phyloP scores from a whole-genome alignment of 2,888 invertebrate genomes.

The Helicoverpa assulta region DNA sequence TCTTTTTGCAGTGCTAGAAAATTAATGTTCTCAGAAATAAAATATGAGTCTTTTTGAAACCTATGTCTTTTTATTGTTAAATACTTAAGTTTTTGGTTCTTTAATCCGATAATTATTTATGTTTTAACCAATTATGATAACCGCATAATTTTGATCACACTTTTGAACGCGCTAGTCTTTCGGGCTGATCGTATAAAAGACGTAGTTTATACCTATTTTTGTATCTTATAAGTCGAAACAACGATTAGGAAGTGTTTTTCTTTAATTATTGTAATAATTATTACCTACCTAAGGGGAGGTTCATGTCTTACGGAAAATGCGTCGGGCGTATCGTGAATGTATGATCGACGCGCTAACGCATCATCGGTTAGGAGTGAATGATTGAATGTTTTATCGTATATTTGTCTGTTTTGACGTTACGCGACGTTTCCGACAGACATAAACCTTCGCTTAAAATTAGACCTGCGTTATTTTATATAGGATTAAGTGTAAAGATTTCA shows the following conservation, averaged over 20 bases:
- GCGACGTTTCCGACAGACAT: too few species aligned
- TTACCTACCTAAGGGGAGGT: not conserved
- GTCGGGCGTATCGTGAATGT: too few species aligned
- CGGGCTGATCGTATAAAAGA: slow-evolving; percentile 61
- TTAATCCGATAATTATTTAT: not conserved
- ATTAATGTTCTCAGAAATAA: too few species aligned
- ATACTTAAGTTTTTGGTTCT: too few species aligned
- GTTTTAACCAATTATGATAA: not conserved
- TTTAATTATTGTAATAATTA: slow-evolving; percentile 55
- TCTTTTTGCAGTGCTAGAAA: too few species aligned
- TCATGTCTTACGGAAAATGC: too few species aligned
- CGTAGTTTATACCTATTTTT: slow-evolving; percentile 50
- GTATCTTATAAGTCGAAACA: slow-evolving; percentile 56
- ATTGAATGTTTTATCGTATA: too few species aligned
- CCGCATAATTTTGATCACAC: slow-evolving; percentile 44
- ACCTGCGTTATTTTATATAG: slow-evolving; percentile 45
- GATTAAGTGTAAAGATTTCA: slow-evolving; percentile 44
- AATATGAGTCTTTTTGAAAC: too few species aligned
- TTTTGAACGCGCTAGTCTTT: slow-evolving; percentile 60
- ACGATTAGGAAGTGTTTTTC: slow-evolving; percentile 55
- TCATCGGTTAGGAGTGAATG: too few species aligned
- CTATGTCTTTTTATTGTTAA: too few species aligned
- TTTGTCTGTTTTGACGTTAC: too few species aligned
- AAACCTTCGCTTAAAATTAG: slow-evolving; percentile 27
- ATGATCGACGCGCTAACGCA: too few species aligned